Conservation (phyloP, 2,113 vertebrate species). For the Mesembrinibis cayennensis region DNA sequence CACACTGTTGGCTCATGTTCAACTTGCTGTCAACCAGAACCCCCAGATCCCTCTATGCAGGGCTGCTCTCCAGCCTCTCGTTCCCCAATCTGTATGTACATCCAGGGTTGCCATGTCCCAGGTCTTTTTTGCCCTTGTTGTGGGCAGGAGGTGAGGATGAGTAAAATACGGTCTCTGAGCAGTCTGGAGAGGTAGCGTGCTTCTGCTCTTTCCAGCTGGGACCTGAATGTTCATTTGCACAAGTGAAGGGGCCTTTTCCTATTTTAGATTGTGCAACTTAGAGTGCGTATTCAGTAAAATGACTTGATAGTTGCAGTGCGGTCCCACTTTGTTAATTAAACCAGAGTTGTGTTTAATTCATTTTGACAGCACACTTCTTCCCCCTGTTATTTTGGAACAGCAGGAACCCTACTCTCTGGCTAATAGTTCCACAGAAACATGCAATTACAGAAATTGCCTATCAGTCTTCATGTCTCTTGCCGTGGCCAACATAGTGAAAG, state of each 20-base stretch:
- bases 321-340: conserved; percentile 50
- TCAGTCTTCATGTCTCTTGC: neutral
- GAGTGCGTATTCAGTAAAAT: neutral
- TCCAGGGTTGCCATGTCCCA: too few relatives aligned
- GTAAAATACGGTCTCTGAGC: neutral
- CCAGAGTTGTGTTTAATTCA: conserved; percentile 10
- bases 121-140: neutral
- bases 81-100: too few relatives aligned
- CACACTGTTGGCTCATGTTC: too few relatives aligned
- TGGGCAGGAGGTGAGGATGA: neutral
- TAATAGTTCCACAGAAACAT: neutral
- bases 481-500: neutral
- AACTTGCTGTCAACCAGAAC: too few relatives aligned
- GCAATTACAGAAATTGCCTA: conserved; percentile 44
- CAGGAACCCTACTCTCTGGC: neutral
- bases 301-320: neutral
- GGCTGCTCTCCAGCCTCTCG: too few relatives aligned
- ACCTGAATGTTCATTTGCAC: neutral
- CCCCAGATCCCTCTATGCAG: too few relatives aligned
- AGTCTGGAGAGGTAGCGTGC: neutral
- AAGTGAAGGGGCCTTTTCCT: neutral
- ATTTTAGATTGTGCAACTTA: neutral
- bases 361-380: conserved; percentile 26
- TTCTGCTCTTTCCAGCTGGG: neutral
- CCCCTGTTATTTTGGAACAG: neutral